Conservation (phyloP, 1,140 invertebrate species). For the Drosophila littoralis region DNA sequence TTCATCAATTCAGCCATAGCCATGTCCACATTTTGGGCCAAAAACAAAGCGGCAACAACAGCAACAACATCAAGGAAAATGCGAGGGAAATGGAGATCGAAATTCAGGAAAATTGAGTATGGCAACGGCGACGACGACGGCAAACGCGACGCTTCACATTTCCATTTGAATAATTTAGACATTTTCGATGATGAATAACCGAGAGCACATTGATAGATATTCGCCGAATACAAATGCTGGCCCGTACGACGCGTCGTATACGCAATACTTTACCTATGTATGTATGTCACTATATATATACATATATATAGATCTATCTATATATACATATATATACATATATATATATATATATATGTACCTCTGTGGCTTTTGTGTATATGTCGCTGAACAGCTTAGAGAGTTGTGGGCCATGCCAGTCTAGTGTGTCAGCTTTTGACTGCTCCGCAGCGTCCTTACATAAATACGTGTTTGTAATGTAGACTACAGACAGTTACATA, state of each 20-base stretch:
- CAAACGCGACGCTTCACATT: constrained; percentile 61
- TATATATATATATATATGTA: background rate
- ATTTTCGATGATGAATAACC: constrained; percentile 82
- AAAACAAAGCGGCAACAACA: constrained; percentile 50
- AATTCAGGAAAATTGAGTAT: constrained; percentile 11
- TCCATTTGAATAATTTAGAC: constrained; percentile 83
- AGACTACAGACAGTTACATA: background rate
- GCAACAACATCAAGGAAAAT: constrained; percentile 31
- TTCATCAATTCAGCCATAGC: constrained; percentile 71
- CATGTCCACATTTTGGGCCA: constrained; percentile 59
- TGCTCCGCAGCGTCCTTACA: constrained; percentile 10
- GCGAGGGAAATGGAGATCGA: constrained; percentile 32
- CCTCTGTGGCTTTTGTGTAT: constrained; percentile 9
- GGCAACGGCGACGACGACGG: background rate
- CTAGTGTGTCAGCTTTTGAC: constrained; percentile 36
- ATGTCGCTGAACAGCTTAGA: constrained; percentile 10
- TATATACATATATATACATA: background rate
- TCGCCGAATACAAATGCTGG: constrained; percentile 34
- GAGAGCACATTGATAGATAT: constrained; percentile 81
- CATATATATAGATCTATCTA: background rate
- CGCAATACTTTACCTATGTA: constrained; percentile 27
- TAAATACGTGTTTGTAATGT: background rate
- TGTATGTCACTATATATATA: background rate
- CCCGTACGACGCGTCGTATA: constrained; percentile 26
- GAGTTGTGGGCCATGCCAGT: constrained; percentile 11